Base-by-base conservation (phyloP, 2,113 vertebrate species). In the Solenodon paradoxus region DNA sequence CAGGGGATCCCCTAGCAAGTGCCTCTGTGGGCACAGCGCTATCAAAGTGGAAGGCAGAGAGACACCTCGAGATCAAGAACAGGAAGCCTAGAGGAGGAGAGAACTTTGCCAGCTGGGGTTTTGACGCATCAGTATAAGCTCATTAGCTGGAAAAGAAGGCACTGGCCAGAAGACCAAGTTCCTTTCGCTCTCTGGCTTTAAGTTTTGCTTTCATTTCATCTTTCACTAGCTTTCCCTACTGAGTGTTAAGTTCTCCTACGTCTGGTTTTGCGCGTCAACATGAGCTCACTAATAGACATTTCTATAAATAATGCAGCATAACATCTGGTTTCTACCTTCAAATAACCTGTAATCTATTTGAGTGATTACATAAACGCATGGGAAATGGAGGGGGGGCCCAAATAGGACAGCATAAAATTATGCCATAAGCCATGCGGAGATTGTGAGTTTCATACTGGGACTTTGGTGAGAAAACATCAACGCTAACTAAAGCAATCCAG, bases 1-100 rank as follows among this genome's bases (percentile, higher is more conserved):
- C 28, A 30, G 49, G n/a, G 10, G 7, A 64, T 17, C 7, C 42
- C 9, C 9, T 30, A 20, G 74, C 53, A 40, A 35, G 16, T 17
- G 4, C 57, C 28, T 40, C 57, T 64, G 22, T 51, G 28, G 13
- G 51, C 61, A 69, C 1, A 19, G 5, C 4, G 4, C 38, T 57
- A 42, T 51, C 66, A 38, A 26, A 61, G 32, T 5, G 55, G 32
- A 38, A 24, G 40, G 3, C 13, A 32, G 26, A 63, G 42, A 74
- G 0, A n/a, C 1, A 1, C 66, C 74, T 61, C 66, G 42, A 2
- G 42, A 74, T 24, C 0, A 0, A n/a, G 9, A 57, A 57, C 17
- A 22, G 9, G 38, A 49, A 77, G 81, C 24, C 38, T 15, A 49
- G 30, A 49, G 53, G 35, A 4, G 64, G 28, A 42, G 11, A 26